Evolutionary conservation across 2,888 invertebrate genomes (phyloP), one percentile per base, ranked within the genome.

Genomic region (Agonopterix alstromeriana): DNA sequence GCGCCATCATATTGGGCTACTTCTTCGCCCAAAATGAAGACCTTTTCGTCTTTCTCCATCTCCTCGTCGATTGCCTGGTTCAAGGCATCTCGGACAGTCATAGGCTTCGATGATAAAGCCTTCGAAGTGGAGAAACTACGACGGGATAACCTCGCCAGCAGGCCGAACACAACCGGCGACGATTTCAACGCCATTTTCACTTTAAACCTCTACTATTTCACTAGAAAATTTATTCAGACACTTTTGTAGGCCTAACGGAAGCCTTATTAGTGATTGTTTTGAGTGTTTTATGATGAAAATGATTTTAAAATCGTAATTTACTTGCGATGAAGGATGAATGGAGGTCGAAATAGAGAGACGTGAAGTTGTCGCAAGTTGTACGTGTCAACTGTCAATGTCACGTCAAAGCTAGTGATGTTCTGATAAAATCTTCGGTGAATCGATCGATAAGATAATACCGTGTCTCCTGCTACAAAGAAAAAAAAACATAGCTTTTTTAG

Each of bases 1-100:
- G 98, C 98, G 55, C 99, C 99, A 75, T 99, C 98, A 72, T 98
- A 99, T 82, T 95, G 94, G n/a, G 98, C 99, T 0, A 99, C 99
- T 89, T 99, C 99, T 81, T 99, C 99, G 41, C 99, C 99, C 55
- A 98, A 67, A 42, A 98, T 73, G 76, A 98, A 98, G 0, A 98
- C 97, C 52, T 91, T 91, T 36, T 98, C 97, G 77, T 99, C 99
- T 53, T 94, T 91, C 65, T 94, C 93, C 92, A 99, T 95, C 89
- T 99, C 99, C 75, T 99, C 99, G 77, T 99, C 98, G 73, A 99
- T 90, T 0, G 99, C 99, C 51, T 94, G 91, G 86, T 99, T 99
- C 48, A 99, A 88, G 50, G 99, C 99, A 93, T 99, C 99, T 73
- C 99, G 91, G 2, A 98, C 97, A 4, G 97, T 98, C 92, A 99